A percentile compares a stretch with the other conserved stretches of the same genome.
Evolutionary conservation across 2,888 invertebrate genomes (phyloP).

Genomic region (Acronicta aceris): DNA sequence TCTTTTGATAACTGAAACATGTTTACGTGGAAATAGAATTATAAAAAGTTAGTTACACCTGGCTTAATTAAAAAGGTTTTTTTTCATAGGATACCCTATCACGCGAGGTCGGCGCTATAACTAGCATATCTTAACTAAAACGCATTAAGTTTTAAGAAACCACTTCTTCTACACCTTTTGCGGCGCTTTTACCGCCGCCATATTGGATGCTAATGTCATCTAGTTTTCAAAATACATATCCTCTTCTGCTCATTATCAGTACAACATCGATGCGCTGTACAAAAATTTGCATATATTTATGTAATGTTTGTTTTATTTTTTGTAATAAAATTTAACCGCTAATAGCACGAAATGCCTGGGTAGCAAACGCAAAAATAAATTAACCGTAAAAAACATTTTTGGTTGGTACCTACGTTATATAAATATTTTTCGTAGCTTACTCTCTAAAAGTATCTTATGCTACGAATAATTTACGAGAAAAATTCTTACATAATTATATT

Average conservation of each 20-base stretch:
- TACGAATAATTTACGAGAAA: no score
- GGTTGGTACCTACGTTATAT: no score
- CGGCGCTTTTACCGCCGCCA: constrained; percentile 14
- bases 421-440: no score
- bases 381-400: no score
- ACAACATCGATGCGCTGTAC: no score
- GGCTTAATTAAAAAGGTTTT: constrained; percentile 44
- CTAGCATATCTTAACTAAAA: constrained; percentile 37
- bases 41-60: constrained; percentile 36
- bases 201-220: constrained; percentile 33
- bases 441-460: no score
- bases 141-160: constrained; percentile 24
- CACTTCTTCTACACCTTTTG: constrained; percentile 15
- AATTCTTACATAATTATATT: no score
- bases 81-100: constrained; percentile 63
- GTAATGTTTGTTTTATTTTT: no score
- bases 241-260: constrained; percentile 3
- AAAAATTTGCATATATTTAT: no score
- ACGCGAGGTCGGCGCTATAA: constrained; percentile 58
- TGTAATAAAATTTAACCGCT: no score
- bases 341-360: no score
- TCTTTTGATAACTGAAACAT: constrained; percentile 36
- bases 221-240: not conserved
- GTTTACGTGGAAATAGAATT: constrained; percentile 33
- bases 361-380: no score